Conservation (phyloP, 2,888 invertebrate genomes). For the Hydropsyche betteni region DNA sequence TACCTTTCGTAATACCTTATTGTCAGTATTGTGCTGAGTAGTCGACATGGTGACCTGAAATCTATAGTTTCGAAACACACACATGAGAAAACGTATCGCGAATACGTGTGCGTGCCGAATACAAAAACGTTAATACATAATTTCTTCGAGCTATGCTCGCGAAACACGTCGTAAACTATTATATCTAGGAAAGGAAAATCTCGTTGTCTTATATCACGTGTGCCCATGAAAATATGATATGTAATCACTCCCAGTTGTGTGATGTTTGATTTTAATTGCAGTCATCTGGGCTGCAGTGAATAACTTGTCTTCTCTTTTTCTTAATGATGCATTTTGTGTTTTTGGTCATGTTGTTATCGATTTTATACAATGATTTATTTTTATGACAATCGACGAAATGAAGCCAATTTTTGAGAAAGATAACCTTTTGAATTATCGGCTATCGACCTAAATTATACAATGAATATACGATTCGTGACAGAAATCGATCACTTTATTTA, state of each 20-base stretch:
- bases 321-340: neutral
- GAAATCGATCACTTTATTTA: too few relatives aligned
- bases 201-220: neutral
- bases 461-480: too few relatives aligned
- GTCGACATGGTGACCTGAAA: slow-evolving; percentile 35
- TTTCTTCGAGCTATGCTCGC: too few relatives aligned
- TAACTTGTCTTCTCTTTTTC: neutral
- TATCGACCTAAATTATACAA: too few relatives aligned
- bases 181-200: too few relatives aligned
- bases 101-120: neutral
- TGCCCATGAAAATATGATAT: neutral
- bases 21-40: slow-evolving; percentile 31
- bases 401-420: too few relatives aligned
- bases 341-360: neutral
- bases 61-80: slow-evolving; percentile 25
- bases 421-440: too few relatives aligned
- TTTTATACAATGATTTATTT: neutral
- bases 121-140: too few relatives aligned
- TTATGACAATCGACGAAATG: too few relatives aligned
- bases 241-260: neutral
- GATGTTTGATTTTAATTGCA: neutral
- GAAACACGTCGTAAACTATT: too few relatives aligned
- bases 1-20: slow-evolving; percentile 33
- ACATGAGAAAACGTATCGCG: slow-evolving; percentile 18
- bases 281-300: neutral